These are phyloP conservation scores for Sylvicola cinctus DNA, from an alignment of 2,888 invertebrate genomes.

Conservation along the genomic window DNA sequence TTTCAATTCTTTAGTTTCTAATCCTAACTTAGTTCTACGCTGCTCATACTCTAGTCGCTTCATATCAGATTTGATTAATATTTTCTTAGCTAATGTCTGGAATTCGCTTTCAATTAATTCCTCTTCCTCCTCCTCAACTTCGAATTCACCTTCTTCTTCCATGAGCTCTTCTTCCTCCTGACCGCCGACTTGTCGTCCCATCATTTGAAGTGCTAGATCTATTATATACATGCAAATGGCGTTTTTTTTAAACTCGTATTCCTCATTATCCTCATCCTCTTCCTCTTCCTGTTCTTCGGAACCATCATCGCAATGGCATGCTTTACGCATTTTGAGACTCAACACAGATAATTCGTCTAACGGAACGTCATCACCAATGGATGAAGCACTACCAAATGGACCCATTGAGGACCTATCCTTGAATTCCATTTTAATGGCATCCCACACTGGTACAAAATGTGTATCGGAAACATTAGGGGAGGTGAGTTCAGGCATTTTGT, in stretches of 20 bases:
- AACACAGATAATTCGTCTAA: neutral
- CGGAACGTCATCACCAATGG: neutral
- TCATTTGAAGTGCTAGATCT: too few species aligned
- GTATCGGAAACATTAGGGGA: neutral
- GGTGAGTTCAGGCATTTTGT: neutral
- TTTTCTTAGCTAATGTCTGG: slow-evolving; percentile 11
- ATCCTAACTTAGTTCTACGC: slow-evolving; percentile 14
- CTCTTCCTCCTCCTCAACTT: neutral
- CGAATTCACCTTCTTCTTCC: neutral
- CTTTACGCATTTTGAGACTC: neutral
- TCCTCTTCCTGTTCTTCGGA: too few species aligned
- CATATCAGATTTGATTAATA: slow-evolving; percentile 17
- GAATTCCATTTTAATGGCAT: neutral
- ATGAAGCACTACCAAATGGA: neutral
- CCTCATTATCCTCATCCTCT: too few species aligned
- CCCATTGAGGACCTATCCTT: neutral
- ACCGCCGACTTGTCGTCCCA: neutral
- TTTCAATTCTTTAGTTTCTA: slow-evolving; percentile 21
- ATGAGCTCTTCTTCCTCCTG: neutral
- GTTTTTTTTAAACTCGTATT: too few species aligned
- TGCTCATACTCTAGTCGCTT: slow-evolving; percentile 15
- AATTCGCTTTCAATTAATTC: neutral
- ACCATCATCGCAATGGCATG: too few species aligned
- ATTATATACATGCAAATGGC: too few species aligned
- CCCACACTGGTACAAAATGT: neutral